phyloP scores from a whole-genome alignment of 2,888 invertebrate species.

The Netelia inedita region DNA sequence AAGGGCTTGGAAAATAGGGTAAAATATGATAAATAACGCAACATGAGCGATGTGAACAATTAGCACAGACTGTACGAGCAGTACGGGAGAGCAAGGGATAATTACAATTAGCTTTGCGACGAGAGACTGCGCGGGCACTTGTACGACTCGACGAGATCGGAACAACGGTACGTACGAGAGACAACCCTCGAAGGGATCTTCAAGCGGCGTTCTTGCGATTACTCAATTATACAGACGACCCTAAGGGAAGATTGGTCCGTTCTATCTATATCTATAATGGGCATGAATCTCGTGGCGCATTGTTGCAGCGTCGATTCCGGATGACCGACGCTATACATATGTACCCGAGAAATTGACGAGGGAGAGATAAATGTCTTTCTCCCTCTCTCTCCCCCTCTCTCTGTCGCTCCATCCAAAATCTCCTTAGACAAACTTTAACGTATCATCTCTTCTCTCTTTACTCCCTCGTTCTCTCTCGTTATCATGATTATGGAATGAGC shows the following conservation, averaged over 20 bases:
- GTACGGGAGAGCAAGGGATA: conserved; percentile 18
- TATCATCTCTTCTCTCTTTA: conserved; percentile 11
- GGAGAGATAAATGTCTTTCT: not conserved
- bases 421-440: conserved; percentile 35
- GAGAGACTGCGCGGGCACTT: conserved; percentile 7
- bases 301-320: conserved; percentile 8
- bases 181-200: conserved; percentile 8
- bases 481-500: conserved; percentile 22
- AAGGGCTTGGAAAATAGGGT: no score
- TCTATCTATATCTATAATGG: not conserved
- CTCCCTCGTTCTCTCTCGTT: conserved; percentile 10
- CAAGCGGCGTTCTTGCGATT: conserved; percentile 37
- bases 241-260: conserved; percentile 22
- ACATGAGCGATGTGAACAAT: not conserved
- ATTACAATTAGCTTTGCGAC: conserved; percentile 33
- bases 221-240: conserved; percentile 48
- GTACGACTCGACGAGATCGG: not conserved
- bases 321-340: not conserved
- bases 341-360: not conserved
- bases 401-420: not conserved
- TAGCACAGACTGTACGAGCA: not conserved
- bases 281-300: conserved; percentile 15
- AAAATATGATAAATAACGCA: no score
- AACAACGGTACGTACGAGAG: not conserved
- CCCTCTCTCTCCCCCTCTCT: not conserved